Evolutionary conservation across 1,140 invertebrate species (phyloP).

Genomic region (roundworm (Caenorhabditis elegans)): DNA sequence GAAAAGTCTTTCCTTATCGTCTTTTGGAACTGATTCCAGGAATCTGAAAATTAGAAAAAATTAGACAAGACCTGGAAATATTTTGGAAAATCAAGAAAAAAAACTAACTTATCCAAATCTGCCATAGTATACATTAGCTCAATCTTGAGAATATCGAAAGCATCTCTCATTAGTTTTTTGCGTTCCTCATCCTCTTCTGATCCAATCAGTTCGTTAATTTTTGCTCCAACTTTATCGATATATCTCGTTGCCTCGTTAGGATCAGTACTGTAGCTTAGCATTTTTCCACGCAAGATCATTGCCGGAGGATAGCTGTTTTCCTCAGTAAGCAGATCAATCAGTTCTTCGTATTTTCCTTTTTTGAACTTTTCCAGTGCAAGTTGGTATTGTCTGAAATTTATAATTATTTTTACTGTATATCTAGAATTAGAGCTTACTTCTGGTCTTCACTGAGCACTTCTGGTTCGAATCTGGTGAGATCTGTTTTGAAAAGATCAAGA

Average conservation of each 20-base stretch:
- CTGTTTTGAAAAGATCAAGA: neutral
- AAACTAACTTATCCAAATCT: neutral
- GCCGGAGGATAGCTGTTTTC: neutral
- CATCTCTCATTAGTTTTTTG: slow-evolving; percentile 10
- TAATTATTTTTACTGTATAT: no score
- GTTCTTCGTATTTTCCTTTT: neutral
- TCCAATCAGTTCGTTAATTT: neutral
- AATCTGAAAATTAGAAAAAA: slow-evolving; percentile 4
- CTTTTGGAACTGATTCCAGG: neutral
- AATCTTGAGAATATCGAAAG: slow-evolving; percentile 3
- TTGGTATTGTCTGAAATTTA: neutral
- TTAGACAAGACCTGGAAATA: no score
- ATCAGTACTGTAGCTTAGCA: neutral
- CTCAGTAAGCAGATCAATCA: neutral
- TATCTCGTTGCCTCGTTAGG: neutral
- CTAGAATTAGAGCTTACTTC: neutral
- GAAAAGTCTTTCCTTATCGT: neutral
- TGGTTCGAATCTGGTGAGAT: neutral
- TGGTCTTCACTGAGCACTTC: neutral
- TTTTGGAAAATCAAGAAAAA: neutral
- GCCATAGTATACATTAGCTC: slow-evolving; percentile 12
- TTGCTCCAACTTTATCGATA: neutral
- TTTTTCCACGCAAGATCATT: slow-evolving; percentile 7
- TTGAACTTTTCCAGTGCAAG: neutral
- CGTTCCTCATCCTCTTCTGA: neutral